Evolutionary conservation across 2,113 vertebrate genomes (phyloP), one percentile per base, ranked within the genome.

Genomic region (Caranx ignobilis): DNA sequence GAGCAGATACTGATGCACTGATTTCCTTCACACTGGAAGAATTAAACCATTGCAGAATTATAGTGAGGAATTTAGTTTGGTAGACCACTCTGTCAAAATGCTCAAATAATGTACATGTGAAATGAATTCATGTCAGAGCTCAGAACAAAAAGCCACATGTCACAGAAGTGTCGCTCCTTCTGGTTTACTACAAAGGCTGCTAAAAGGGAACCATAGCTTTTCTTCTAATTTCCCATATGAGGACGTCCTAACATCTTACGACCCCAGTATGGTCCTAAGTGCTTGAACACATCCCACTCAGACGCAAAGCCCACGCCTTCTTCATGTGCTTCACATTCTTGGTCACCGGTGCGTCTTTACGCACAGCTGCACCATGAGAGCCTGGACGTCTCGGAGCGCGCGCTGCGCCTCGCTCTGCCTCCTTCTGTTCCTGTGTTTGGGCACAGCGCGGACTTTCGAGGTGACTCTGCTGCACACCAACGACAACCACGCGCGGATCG

Each of bases 401-500:
- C 45, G 18, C 6, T 18, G 50, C 7, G 13, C 45, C 37, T 31
- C 5, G 6, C 16, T 87, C 37, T 37, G 15, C 0, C 41, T 88
- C 19, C 41, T 84, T 6, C 71, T 94, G 52, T 2, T 73, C 1
- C 32, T 75, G 6, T 50, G 1, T 1, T 43, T 37, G 41, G 77
- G 1, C 64, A 37, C 4, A 8, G 84, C 32, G 2, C 68, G 69
- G 2, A 55, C 91, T 32, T 96, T 96, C 71, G 92, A 96, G 31
- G 77, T 97, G 65, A 96, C 95, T 0, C 80, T 97, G 61, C 91
- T 97, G 57, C 96, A 98, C 94, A 97, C 97, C 64, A 98, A 98
- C 88, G 97, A 98, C 80, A 93, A 96, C 52, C 97, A 97, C 79
- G 96, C 94, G 4, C 93, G 96, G 1, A 93, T 97, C 69, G 96